Percentiles rank a stretch among this genome's conserved stretches.
Evolutionary conservation across 2,888 invertebrate genomes (phyloP).

Genomic region (Desoria tigrina): DNA sequence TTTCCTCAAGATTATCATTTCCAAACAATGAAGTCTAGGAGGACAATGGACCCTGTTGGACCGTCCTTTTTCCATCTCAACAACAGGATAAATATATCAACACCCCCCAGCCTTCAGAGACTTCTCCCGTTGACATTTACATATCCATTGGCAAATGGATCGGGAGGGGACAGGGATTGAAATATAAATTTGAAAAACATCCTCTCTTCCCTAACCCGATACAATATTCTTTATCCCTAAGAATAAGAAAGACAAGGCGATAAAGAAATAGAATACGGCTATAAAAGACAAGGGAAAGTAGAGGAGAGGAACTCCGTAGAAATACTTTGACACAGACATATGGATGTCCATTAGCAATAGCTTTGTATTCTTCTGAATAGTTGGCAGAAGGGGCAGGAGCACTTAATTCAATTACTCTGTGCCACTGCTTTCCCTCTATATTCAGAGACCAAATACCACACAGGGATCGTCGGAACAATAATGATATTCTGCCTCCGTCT

Average conservation of each 20-base stretch:
- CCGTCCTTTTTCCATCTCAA: too few relatives aligned
- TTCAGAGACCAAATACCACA: too few relatives aligned
- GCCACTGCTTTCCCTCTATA: too few relatives aligned
- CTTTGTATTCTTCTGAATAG: slow-evolving; percentile 24
- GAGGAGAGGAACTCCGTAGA: slow-evolving; percentile 20
- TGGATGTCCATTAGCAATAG: slow-evolving; percentile 35
- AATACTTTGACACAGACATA: slow-evolving; percentile 32
- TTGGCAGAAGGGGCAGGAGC: slow-evolving; percentile 29
- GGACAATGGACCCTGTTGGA: too few relatives aligned
- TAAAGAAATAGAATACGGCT: slow-evolving; percentile 8
- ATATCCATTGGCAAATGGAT: slow-evolving; percentile 12
- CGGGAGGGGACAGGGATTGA: not conserved
- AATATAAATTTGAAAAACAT: not conserved
- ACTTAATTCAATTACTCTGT: slow-evolving; percentile 36
- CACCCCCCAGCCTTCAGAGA: not conserved
- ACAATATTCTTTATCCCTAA: not conserved
- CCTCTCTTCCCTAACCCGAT: not conserved
- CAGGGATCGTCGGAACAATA: too few relatives aligned
- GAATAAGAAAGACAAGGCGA: slow-evolving; percentile 1
- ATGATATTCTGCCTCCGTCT: too few relatives aligned
- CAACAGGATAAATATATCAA: too few relatives aligned
- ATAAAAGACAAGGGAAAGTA: slow-evolving; percentile 18
- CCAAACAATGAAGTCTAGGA: too few relatives aligned
- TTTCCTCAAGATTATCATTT: too few relatives aligned
- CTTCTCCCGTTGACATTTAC: not conserved